phyloP scores from a whole-genome alignment of 1,140 invertebrate species.

The Drosophila simulans region DNA sequence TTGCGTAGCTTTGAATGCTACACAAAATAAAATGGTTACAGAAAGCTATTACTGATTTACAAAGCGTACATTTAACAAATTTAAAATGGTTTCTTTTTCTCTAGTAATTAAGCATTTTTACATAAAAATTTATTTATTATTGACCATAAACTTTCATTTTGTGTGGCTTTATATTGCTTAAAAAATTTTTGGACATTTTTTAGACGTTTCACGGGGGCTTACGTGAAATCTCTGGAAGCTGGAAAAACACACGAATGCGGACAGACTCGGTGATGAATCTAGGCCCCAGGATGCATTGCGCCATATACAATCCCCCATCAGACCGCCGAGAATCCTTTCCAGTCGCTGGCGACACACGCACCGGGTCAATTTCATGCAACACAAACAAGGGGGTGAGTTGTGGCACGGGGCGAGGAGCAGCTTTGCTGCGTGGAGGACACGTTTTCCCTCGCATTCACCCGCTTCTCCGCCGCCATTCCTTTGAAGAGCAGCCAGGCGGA shows the following conservation, averaged over 20 bases:
- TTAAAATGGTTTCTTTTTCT: too few species aligned
- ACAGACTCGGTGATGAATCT: slow-evolving; percentile 42
- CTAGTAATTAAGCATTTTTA: too few species aligned
- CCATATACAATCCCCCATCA: slow-evolving; percentile 14
- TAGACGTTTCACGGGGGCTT: neutral
- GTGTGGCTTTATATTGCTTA: too few species aligned
- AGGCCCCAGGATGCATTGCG: slow-evolving; percentile 49
- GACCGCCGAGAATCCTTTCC: slow-evolving; percentile 23
- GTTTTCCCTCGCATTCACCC: slow-evolving; percentile 37
- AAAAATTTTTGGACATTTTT: neutral
- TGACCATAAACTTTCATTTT: too few species aligned
- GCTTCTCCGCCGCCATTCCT: slow-evolving; percentile 31
- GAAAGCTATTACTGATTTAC: too few species aligned
- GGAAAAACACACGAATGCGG: slow-evolving; percentile 1
- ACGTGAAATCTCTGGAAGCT: slow-evolving; percentile 1
- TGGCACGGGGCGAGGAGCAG: neutral
- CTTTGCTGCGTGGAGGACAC: slow-evolving; percentile 61
- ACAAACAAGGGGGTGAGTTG: slow-evolving; percentile 29
- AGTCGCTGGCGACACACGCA: slow-evolving; percentile 62
- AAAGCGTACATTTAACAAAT: too few species aligned
- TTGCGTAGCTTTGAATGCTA: too few species aligned
- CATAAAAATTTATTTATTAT: too few species aligned
- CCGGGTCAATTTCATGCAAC: slow-evolving; percentile 75
- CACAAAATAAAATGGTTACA: too few species aligned
- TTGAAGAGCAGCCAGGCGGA: slow-evolving; percentile 61